Conservation (phyloP, 2,888 invertebrate genomes). For the Epistrophe grossulariae region DNA sequence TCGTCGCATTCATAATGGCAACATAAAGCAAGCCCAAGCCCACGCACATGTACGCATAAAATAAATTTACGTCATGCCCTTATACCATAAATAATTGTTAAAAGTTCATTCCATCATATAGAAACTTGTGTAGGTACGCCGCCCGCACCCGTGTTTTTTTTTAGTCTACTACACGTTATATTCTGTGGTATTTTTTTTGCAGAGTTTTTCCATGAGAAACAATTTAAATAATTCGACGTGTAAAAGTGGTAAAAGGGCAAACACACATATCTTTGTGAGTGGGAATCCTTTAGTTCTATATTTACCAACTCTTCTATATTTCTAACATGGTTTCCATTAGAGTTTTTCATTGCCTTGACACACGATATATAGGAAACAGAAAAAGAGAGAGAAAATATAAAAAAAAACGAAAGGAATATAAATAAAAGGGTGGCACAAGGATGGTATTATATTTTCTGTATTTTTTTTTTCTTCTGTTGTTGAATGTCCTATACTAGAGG, state of each 20-base stretch:
- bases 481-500: not conserved
- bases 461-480: not conserved
- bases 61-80: slow-evolving; percentile 1
- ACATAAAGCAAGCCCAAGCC: not conserved
- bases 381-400: not conserved
- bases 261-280: slow-evolving; percentile 25
- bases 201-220: slow-evolving; percentile 5
- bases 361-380: slow-evolving; percentile 5
- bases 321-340: slow-evolving; percentile 58
- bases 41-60: not conserved
- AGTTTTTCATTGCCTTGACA: slow-evolving; percentile 61
- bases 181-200: slow-evolving; percentile 6
- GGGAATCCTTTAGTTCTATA: slow-evolving; percentile 38
- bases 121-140: not conserved
- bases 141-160: not conserved
- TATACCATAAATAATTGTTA: slow-evolving; percentile 1
- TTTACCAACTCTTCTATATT: slow-evolving; percentile 50
- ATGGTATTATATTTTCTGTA: slow-evolving; percentile 7
- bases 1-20: not conserved
- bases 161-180: not conserved
- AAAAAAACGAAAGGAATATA: slow-evolving; percentile 13
- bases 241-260: slow-evolving; percentile 48
- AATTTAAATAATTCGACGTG: slow-evolving; percentile 54
- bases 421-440: not conserved
- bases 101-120: not conserved